Conservation (phyloP, 2,113 vertebrate species). For the Oryzias javanicus region DNA sequence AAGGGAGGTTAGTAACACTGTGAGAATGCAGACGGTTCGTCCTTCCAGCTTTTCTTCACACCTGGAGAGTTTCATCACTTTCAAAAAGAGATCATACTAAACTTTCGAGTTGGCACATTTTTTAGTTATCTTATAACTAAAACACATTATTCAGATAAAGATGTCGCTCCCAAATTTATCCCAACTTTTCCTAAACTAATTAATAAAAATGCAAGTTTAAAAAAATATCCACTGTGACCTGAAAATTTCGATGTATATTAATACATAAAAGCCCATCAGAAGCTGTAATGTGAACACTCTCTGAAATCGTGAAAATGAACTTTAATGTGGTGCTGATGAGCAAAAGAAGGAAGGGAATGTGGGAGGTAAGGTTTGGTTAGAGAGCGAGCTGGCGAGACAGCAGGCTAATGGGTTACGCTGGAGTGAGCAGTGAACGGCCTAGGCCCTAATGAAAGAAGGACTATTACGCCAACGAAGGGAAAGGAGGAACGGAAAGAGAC, state of each 20-base stretch:
- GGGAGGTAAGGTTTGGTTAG: constrained; percentile 75
- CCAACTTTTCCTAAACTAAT: too few relatives aligned
- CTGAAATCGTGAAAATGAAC: constrained; percentile 48
- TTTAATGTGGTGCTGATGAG: constrained; percentile 67
- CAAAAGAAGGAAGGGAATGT: constrained; percentile 50
- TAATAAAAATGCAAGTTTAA: too few relatives aligned
- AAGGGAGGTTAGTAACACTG: constrained; percentile 58
- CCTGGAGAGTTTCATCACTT: constrained; percentile 4
- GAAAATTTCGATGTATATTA: too few relatives aligned
- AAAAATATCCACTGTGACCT: too few relatives aligned
- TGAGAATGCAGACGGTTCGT: constrained; percentile 52
- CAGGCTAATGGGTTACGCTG: constrained; percentile 60
- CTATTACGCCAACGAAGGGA: constrained; percentile 53
- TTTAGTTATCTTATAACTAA: too few relatives aligned
- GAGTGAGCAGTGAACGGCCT: constrained; percentile 69
- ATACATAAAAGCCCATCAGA: constrained; percentile 8
- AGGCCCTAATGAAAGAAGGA: constrained; percentile 49
- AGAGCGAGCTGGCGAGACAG: constrained; percentile 68
- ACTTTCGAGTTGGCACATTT: too few relatives aligned
- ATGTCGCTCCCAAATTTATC: too few relatives aligned
- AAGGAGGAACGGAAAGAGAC: constrained; percentile 7
- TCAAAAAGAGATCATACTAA: constrained; percentile 7
- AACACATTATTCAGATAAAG: too few relatives aligned
- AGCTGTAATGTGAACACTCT: constrained; percentile 38
- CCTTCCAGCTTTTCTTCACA: constrained; percentile 48